Percentiles rank a stretch among this genome's conserved stretches.
These are phyloP conservation scores for Cephalopachus bancanus DNA, from an alignment of 2,797 vertebrate species.

Conservation along the genomic window DNA sequence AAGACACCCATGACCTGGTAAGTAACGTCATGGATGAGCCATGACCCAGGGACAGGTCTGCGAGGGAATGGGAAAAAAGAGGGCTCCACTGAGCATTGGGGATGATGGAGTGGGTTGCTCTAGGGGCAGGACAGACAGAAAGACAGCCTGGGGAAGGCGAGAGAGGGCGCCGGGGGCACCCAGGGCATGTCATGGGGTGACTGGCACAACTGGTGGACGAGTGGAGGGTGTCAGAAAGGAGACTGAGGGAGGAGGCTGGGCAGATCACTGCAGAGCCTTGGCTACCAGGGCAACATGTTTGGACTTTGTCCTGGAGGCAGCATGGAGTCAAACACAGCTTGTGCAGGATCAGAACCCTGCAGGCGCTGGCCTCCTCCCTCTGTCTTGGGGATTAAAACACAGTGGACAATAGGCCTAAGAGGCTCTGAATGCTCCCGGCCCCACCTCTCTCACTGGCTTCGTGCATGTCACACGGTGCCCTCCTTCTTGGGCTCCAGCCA, in stretches of 20 bases:
- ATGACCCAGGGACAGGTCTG: too few relatives aligned
- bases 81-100: too few relatives aligned
- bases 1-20: too few relatives aligned
- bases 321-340: not conserved
- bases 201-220: not conserved
- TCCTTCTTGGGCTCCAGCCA: not conserved
- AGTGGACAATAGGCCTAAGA: too few relatives aligned
- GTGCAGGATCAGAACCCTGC: not conserved
- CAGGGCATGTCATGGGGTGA: not conserved
- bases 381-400: not conserved
- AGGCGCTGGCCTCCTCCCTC: not conserved
- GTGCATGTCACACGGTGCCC: accelerated
- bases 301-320: not conserved
- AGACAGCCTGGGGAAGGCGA: not conserved
- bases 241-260: not conserved
- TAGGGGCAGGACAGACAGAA: not conserved
- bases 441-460: too few relatives aligned
- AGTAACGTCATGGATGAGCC: accelerated
- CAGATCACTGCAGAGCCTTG: not conserved
- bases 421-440: not conserved
- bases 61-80: not conserved
- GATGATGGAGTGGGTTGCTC: not conserved
- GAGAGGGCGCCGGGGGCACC: too few relatives aligned
- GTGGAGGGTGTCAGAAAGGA: not conserved
- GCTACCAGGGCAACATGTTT: accelerated